Evolutionary conservation across 2,888 invertebrate genomes (phyloP).

Genomic region (Stegana nigrithorax): DNA sequence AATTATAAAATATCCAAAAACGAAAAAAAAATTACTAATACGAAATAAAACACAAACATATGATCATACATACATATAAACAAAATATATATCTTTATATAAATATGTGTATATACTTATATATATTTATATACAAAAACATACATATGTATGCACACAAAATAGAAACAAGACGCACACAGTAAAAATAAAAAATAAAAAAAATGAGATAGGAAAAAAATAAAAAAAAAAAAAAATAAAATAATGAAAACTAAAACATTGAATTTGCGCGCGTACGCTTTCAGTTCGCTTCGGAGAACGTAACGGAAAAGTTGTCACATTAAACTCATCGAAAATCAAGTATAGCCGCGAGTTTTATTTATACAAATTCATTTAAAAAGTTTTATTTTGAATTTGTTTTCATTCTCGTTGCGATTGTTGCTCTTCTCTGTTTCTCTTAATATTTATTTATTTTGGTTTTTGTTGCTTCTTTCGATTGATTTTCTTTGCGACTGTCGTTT

Average conservation of each 20-base stretch:
- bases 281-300: constrained; percentile 57
- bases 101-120: background rate
- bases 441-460: no score
- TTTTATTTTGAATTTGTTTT: no score
- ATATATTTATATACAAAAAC: background rate
- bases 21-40: no score
- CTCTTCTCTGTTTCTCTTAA: no score
- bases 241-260: background rate
- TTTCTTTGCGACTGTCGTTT: no score
- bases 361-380: no score
- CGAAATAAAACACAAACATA: background rate
- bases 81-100: background rate
- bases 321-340: constrained; percentile 11
- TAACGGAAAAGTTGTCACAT: constrained; percentile 52
- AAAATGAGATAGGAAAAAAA: background rate
- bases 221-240: background rate
- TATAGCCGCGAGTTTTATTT: background rate
- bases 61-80: background rate
- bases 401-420: no score
- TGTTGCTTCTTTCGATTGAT: no score
- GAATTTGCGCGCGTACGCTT: constrained; percentile 31
- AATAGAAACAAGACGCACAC: background rate
- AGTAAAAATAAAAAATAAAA: background rate
- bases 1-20: no score
- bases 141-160: background rate